Percentiles rank a stretch among this genome's conserved stretches.
These are phyloP conservation scores for Yoshiicerus persimilis DNA, from an alignment of 1,140 invertebrate species.

Conservation along the genomic window DNA sequence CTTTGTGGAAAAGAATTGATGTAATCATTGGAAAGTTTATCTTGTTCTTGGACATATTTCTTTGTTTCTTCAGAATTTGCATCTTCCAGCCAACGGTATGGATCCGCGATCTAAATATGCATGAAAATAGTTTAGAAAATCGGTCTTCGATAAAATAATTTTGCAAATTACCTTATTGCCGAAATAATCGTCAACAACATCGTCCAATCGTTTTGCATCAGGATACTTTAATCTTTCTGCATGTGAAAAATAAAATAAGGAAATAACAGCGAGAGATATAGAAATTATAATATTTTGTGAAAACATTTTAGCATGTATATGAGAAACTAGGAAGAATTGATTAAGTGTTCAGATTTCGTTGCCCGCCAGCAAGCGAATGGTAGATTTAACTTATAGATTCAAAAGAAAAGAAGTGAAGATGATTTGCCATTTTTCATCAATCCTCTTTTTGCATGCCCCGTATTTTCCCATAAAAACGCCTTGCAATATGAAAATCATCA, in stretches of 20 bases:
- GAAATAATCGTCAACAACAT: background rate
- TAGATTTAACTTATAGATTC: too few relatives aligned
- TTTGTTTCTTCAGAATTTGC: slow-evolving; percentile 89
- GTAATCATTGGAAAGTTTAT: slow-evolving; percentile 82
- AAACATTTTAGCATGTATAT: too few relatives aligned
- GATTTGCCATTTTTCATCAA: too few relatives aligned
- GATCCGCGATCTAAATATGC: slow-evolving; percentile 62
- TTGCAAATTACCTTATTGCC: background rate
- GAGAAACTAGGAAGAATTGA: too few relatives aligned
- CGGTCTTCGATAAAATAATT: background rate
- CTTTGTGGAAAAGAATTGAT: slow-evolving; percentile 73
- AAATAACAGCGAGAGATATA: too few relatives aligned
- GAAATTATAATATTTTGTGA: too few relatives aligned
- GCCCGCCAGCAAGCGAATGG: too few relatives aligned
- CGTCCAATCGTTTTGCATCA: background rate
- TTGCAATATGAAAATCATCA: too few relatives aligned
- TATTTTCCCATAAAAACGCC: too few relatives aligned
- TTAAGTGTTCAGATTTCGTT: too few relatives aligned
- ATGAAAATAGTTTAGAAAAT: background rate
- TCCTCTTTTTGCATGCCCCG: too few relatives aligned
- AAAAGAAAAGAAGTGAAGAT: too few relatives aligned
- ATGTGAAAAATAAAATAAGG: background rate
- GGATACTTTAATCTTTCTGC: background rate
- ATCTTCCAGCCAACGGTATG: slow-evolving; percentile 96
- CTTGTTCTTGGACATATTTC: slow-evolving; percentile 87